A percentile compares a stretch with the other conserved stretches of the same genome.
Conservation (phyloP, 2,888 invertebrate species). For the Teleiodes luculella region DNA sequence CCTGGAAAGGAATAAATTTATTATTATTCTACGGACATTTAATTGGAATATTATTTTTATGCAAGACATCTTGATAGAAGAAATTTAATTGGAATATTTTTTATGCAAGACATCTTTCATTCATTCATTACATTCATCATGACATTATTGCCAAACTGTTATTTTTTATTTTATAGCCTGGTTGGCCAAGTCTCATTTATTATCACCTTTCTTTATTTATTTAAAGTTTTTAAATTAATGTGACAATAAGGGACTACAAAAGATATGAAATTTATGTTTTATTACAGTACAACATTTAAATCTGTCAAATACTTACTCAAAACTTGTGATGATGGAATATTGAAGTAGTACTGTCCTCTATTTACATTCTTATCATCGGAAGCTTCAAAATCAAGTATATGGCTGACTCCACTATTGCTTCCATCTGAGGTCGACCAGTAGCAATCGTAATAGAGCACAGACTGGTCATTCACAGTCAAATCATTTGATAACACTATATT, state of each 20-base stretch:
- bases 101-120: too few species aligned
- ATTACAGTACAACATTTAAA: not conserved
- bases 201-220: too few species aligned
- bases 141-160: too few species aligned
- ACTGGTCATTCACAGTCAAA: slow-evolving; percentile 56
- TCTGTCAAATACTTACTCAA: slow-evolving; percentile 53
- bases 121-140: too few species aligned
- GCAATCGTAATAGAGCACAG: slow-evolving; percentile 67
- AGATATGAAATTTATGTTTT: too few species aligned
- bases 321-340: slow-evolving; percentile 63
- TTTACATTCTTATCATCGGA: slow-evolving; percentile 53
- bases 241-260: too few species aligned
- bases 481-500: slow-evolving; percentile 61
- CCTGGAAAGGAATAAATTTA: slow-evolving; percentile 35
- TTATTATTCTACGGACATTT: not conserved
- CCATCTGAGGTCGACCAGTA: slow-evolving; percentile 57
- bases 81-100: too few species aligned
- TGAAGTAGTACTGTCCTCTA: slow-evolving; percentile 64
- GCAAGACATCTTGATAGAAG: too few species aligned
- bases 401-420: slow-evolving; percentile 51
- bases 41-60: too few species aligned
- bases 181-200: too few species aligned
- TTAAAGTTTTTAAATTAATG: too few species aligned
- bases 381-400: slow-evolving; percentile 65
- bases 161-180: too few species aligned